Evolutionary conservation across 2,113 vertebrate species (phyloP).

Genomic region (Saccopteryx leptura): DNA sequence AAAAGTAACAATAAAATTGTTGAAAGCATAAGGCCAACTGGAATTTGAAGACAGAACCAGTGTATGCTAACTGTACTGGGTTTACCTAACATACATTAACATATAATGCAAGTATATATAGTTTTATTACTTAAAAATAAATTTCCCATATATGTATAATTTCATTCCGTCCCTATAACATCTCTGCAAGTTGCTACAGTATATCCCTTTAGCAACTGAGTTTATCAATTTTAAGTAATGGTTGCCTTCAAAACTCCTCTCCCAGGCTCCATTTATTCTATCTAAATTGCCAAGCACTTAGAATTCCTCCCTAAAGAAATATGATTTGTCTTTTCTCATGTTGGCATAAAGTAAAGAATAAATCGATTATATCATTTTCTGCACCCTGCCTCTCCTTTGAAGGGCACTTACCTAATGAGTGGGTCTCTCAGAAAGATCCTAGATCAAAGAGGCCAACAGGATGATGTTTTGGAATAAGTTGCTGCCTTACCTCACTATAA

Average conservation of each 20-base stretch:
- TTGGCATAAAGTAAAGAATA: conserved; percentile 73
- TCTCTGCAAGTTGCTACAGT: conserved; percentile 66
- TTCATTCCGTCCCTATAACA: conserved; percentile 50
- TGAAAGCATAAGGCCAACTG: background rate
- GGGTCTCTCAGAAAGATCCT: conserved; percentile 72
- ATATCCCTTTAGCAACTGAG: conserved; percentile 73
- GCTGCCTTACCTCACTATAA: conserved; percentile 76
- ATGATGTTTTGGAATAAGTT: conserved; percentile 72
- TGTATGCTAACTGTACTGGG: background rate
- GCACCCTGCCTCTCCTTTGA: conserved; percentile 74
- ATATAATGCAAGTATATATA: background rate
- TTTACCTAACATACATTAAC: conserved; percentile 10
- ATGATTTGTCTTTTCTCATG: conserved; percentile 75
- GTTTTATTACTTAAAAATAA: conserved; percentile 42
- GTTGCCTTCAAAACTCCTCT: conserved; percentile 64
- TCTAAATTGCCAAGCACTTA: conserved; percentile 68
- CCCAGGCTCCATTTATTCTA: conserved; percentile 72
- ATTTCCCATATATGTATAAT: conserved; percentile 36
- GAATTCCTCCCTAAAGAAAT: conserved; percentile 77
- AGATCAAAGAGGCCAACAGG: conserved; percentile 77
- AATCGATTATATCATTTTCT: conserved; percentile 75
- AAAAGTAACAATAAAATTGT: background rate
- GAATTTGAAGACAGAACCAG: conserved; percentile 48
- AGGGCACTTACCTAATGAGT: conserved; percentile 76
- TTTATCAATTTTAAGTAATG: conserved; percentile 82